Base-by-base conservation (phyloP, 2,113 vertebrate genomes). In the Phasianus colchicus region DNA sequence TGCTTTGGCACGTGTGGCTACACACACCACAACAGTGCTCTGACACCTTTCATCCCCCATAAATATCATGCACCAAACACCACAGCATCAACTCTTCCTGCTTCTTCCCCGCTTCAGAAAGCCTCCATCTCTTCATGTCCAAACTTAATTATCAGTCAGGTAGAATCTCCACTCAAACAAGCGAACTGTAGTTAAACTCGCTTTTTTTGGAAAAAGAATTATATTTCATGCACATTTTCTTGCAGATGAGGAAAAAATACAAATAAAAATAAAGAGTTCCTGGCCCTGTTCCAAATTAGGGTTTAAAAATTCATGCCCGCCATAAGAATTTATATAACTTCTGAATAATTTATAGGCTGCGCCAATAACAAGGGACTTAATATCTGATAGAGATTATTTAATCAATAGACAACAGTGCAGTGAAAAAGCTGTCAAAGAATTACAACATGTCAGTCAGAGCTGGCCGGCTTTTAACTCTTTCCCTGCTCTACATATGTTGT, bases 241-340 rank as follows among this genome's bases (percentile, higher is more conserved):
- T 24, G 1, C 19, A 48, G 52, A 52, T 12, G 4, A 86, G 19
- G 3, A 1, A 4, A 40, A 34, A 15, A 64, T 54, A 52, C 13
- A 54, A 29, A 29, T 29, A 66, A 66, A 69, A 81, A 93, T 52
- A 42, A 3, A 66, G 79, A 88, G 34, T 65, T 92, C 42, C 40
- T 95, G 96, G 95, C 73, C 79, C 16, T 21, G 14, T 83, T 85
- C 97, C 96, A 96, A 96, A 97, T 96, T 76, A 91, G 84, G 91
- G 61, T 96, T 97, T 97, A 96, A 97, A 97, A 98, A 97, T 97
- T 97, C 93, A 97, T 97, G 94, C 82, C 73, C 4, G 0, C 92
- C 84, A 92, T 95, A 93, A 95, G 96, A 97, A 95, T 97, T 94
- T 96, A 96, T 96, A 96, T 94, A 96, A 94, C 76, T 94, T 87